Conservation (phyloP, 2,888 invertebrate genomes). For the Frankliniella fusca region DNA sequence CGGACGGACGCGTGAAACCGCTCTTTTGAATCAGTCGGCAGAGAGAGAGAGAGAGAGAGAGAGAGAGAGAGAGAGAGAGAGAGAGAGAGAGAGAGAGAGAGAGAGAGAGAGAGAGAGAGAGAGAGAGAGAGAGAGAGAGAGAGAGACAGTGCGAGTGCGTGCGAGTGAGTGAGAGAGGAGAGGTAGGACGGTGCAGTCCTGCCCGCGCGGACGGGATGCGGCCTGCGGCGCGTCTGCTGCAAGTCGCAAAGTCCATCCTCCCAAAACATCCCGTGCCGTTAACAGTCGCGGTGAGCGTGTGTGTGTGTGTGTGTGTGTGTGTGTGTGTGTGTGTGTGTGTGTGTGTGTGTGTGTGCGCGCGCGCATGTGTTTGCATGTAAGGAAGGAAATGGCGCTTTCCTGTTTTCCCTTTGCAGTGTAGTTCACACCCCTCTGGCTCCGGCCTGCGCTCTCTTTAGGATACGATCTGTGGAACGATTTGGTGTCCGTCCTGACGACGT, state of each 20-base stretch:
- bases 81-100: slow-evolving; percentile 1
- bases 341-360: too few relatives aligned
- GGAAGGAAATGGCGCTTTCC: neutral
- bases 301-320: too few relatives aligned
- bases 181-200: neutral
- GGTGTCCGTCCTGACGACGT: neutral
- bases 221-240: too few relatives aligned
- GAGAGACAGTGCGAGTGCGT: neutral
- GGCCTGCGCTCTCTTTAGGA: neutral
- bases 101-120: slow-evolving; percentile 1
- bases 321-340: too few relatives aligned
- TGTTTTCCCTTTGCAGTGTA: neutral
- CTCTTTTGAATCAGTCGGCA: too few relatives aligned
- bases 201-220: too few relatives aligned
- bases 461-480: neutral
- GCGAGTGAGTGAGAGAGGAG: neutral
- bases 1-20: too few relatives aligned
- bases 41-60: neutral
- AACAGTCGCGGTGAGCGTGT: too few relatives aligned
- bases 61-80: neutral
- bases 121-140: neutral
- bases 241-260: too few relatives aligned
- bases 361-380: too few relatives aligned
- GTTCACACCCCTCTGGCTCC: neutral
- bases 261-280: too few relatives aligned